Evolutionary conservation across 2,888 invertebrate genomes (phyloP).

Genomic region (Sepioteuthis lessoniana): DNA sequence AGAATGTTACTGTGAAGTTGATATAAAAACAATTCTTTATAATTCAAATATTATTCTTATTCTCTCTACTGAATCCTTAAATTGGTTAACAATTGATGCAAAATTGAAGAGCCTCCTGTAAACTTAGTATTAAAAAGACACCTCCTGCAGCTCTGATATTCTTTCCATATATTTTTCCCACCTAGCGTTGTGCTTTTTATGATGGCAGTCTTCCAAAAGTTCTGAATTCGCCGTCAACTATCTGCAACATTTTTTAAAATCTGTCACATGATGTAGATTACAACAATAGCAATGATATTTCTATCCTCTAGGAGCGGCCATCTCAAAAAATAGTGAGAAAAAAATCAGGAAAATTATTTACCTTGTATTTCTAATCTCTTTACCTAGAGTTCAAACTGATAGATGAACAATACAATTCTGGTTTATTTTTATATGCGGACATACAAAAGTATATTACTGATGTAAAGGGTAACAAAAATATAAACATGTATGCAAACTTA

Average conservation of each 20-base stretch:
- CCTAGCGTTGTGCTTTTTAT: not conserved
- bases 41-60: too few relatives aligned
- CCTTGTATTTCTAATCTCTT: not conserved
- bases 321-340: not conserved
- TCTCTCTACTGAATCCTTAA: too few relatives aligned
- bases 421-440: not conserved
- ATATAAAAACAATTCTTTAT: too few relatives aligned
- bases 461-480: not conserved
- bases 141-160: not conserved
- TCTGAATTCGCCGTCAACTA: not conserved
- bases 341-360: not conserved
- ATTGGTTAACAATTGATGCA: too few relatives aligned
- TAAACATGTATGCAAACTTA: not conserved
- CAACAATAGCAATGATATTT: not conserved
- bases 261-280: not conserved
- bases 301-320: not conserved
- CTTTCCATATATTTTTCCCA: not conserved
- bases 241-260: not conserved
- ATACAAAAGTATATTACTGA: not conserved
- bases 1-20: too few relatives aligned
- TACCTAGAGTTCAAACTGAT: not conserved
- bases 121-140: not conserved
- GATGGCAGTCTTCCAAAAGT: not conserved
- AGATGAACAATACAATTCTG: not conserved
- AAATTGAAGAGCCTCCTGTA: not conserved